These are phyloP conservation scores for Spodoptera exigua DNA, from an alignment of 2,888 invertebrate genomes.

Conservation along the genomic window DNA sequence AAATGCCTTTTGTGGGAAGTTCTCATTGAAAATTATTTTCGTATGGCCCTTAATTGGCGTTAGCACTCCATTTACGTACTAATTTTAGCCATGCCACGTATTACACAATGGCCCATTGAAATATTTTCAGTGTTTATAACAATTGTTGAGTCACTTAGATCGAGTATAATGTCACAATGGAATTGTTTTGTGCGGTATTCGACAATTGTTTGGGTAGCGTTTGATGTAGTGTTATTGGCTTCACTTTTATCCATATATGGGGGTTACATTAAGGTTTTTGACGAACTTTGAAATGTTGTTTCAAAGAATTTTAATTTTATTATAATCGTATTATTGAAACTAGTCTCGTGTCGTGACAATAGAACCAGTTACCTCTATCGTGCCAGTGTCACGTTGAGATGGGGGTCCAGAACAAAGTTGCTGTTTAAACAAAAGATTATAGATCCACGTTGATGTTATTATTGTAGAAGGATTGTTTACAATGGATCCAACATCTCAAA, in stretches of 20 bases:
- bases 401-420: no score
- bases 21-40: conserved; percentile 24
- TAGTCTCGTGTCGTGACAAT: no score
- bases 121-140: conserved; percentile 20
- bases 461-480: not conserved
- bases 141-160: conserved; percentile 30
- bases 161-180: conserved; percentile 15
- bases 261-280: no score
- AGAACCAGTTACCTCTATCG: no score
- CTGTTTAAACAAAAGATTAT: no score
- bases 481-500: not conserved
- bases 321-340: no score
- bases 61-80: conserved; percentile 14
- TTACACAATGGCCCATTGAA: conserved; percentile 26
- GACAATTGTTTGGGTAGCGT: conserved; percentile 16
- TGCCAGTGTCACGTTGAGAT: no score
- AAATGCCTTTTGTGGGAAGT: conserved; percentile 17
- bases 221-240: not conserved
- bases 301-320: no score
- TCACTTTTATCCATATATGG: no score
- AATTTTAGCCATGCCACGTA: conserved; percentile 36
- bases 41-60: conserved; percentile 14
- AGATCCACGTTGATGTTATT: no score
- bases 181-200: conserved; percentile 15
- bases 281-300: no score